Evolutionary conservation across 2,113 vertebrate species (phyloP).

Genomic region (Prinia subflava): DNA sequence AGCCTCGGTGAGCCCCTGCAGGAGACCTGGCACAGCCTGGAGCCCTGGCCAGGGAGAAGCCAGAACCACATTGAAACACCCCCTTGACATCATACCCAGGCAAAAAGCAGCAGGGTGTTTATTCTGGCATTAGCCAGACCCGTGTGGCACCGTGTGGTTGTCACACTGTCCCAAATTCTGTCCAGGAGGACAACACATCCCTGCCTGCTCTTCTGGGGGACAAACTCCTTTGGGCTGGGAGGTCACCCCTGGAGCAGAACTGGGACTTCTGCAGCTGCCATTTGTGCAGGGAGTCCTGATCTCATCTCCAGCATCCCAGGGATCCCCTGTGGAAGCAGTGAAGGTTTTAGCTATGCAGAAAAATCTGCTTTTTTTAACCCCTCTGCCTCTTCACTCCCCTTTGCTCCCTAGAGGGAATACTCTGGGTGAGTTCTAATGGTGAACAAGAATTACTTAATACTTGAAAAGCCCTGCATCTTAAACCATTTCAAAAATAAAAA

Average conservation of each 20-base stretch:
- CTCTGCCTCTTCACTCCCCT: neutral
- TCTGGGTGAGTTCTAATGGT: neutral
- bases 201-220: neutral
- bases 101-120: neutral
- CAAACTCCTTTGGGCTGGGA: neutral
- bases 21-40: neutral
- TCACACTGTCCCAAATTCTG: rapidly evolving
- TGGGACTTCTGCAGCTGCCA: neutral
- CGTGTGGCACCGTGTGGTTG: neutral
- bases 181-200: rapidly evolving
- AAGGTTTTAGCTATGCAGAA: neutral
- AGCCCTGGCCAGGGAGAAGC: neutral
- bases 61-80: rapidly evolving
- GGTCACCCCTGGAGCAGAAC: neutral
- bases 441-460: neutral
- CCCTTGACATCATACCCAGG: neutral
- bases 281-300: neutral
- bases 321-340: neutral
- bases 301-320: neutral
- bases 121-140: neutral
- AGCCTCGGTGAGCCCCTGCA: neutral
- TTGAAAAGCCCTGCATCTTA: neutral
- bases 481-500: neutral
- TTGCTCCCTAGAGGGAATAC: neutral
- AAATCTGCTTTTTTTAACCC: neutral